These are phyloP conservation scores for Sapayoa aenigma DNA, from an alignment of 2,113 vertebrate genomes.

Conservation along the genomic window DNA sequence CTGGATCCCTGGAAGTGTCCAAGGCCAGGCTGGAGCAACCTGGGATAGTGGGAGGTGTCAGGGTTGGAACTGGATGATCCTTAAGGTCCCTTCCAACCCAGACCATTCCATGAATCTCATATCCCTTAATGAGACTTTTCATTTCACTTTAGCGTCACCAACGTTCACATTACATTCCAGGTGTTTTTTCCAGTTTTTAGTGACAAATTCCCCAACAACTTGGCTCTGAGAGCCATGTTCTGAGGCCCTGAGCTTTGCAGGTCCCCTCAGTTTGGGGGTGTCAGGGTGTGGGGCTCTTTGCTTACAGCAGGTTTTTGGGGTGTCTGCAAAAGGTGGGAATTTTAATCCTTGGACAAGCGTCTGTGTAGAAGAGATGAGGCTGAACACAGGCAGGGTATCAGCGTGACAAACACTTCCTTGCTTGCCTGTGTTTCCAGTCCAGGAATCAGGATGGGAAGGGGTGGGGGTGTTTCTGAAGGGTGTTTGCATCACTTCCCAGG, in stretches of 20 bases:
- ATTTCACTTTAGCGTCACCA: not conserved
- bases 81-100: not conserved
- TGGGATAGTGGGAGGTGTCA: not conserved
- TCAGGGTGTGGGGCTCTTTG: not conserved
- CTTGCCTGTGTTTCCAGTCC: not conserved
- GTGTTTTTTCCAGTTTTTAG: not conserved
- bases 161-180: fast-evolving
- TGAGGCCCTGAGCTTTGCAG: not conserved
- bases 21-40: not conserved
- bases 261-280: not conserved
- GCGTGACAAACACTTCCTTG: not conserved
- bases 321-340: not conserved
- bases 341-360: not conserved
- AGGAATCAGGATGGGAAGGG: not conserved
- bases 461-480: not conserved
- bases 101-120: not conserved
- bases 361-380: not conserved
- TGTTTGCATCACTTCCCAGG: not conserved
- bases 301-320: not conserved
- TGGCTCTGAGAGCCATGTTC: not conserved
- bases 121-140: not conserved
- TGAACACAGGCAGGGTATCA: not conserved
- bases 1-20: not conserved
- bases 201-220: fast-evolving
- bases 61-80: not conserved